Conservation (phyloP, 2,888 invertebrate species). For the Drosophila kanekoi region DNA sequence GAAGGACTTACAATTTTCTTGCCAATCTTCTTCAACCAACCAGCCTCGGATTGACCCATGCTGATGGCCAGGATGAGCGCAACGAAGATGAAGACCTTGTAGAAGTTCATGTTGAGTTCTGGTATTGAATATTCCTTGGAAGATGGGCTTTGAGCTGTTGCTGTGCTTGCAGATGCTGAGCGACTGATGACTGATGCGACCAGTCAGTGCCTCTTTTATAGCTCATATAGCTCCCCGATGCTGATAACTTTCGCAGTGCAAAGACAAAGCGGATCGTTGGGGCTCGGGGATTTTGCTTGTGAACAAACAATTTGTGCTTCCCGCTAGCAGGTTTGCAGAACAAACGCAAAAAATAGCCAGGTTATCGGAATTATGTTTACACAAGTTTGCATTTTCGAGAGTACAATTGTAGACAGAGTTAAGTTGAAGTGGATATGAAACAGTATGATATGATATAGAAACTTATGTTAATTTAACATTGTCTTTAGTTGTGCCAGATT, state of each 20-base stretch:
- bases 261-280: neutral
- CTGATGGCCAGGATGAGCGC: slow-evolving; percentile 61
- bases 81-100: slow-evolving; percentile 40
- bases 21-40: slow-evolving; percentile 79
- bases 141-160: neutral
- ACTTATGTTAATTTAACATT: too few species aligned
- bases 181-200: slow-evolving; percentile 26
- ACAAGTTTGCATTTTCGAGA: neutral
- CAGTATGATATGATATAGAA: too few species aligned
- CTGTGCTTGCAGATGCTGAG: slow-evolving; percentile 7
- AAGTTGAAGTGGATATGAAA: neutral
- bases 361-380: neutral
- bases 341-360: neutral
- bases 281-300: slow-evolving; percentile 44
- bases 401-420: neutral
- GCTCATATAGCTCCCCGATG: slow-evolving; percentile 8
- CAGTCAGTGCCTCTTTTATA: neutral
- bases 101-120: slow-evolving; percentile 57
- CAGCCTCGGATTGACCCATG: slow-evolving; percentile 77
- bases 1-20: slow-evolving; percentile 51
- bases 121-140: slow-evolving; percentile 4
- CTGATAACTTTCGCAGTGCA: slow-evolving; percentile 39
- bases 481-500: too few species aligned
- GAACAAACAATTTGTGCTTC: slow-evolving; percentile 7
- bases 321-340: neutral